These are phyloP conservation scores for Urocitellus parryii DNA, from an alignment of 2,113 vertebrate species.

Conservation along the genomic window DNA sequence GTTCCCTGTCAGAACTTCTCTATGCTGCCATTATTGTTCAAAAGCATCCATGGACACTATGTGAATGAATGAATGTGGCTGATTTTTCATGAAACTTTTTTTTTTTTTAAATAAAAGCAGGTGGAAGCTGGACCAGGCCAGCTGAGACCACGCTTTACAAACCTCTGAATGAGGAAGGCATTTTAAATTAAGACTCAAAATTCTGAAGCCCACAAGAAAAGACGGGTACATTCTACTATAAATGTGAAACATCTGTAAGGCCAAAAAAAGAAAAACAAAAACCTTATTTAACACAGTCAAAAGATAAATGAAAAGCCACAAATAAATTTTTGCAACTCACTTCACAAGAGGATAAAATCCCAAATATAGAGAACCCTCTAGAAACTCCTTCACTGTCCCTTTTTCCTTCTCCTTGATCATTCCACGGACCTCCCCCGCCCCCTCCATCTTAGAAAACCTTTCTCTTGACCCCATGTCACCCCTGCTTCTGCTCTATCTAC, in stretches of 20 bases:
- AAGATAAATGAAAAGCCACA: background rate
- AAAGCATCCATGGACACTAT: background rate
- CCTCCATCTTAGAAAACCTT: background rate
- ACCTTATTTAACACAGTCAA: background rate
- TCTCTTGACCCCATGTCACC: background rate
- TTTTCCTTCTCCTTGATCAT: background rate
- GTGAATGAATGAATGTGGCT: too few relatives aligned
- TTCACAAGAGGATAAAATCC: background rate
- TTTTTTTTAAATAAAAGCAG: too few relatives aligned
- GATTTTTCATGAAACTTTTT: background rate
- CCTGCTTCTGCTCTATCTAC: too few relatives aligned
- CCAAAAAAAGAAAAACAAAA: background rate
- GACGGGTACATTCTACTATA: background rate
- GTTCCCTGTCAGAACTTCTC: background rate
- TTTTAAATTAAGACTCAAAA: slow-evolving; percentile 19
- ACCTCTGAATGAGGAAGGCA: background rate
- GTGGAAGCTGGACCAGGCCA: background rate
- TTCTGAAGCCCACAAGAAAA: background rate
- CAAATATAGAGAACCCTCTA: background rate
- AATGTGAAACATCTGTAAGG: background rate
- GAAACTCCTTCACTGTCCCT: background rate
- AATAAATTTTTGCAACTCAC: background rate
- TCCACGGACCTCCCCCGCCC: background rate
- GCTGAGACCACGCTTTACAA: background rate
- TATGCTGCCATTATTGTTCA: background rate